Evolutionary conservation across 2,888 invertebrate species (phyloP), one percentile per base, ranked within the genome.

Genomic region (Parnassius mnemosyne): DNA sequence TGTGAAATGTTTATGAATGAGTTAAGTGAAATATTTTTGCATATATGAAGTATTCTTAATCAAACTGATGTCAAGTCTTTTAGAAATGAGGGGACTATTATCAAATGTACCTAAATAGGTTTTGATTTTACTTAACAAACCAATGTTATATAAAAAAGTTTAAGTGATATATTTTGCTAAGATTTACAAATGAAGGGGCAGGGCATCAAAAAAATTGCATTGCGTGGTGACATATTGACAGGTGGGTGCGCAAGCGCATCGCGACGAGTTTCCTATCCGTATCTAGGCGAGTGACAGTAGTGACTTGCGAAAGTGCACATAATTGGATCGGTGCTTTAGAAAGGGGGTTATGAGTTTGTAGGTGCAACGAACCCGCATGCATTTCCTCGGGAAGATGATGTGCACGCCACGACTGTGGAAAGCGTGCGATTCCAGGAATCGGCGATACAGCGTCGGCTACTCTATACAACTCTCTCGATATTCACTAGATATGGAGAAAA

Each of bases 311-410:
- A 92, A 92, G 92, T 92, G 89, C 90, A 91, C 88, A 91, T 90
- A 90, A 92, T 92, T 91, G 89, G 87, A 89, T 90, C 89, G 89
- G 83, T 81, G 89, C 91, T 89, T 89, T 89, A 87, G 90, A 90
- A 92, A 91, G 90, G 89, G 91, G 92, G 92, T 91, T 92, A 92
- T 87, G 91, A 89, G 91, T 89, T 89, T 89, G 90, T 85, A 83
- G 89, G 92, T 89, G 89, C 92, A 89, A 84, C 87, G 92, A 92
- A 90, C 92, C 85, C 85, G 81, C 79, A 72, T 86, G 86, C 87
- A 85, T 88, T 89, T 89, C 84, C 84, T 82, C 84, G 88, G 89
- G 89, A 89, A 87, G 89, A 89, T 85, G 88, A 83, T 81, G 83
- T 79, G 76, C 77, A 76, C 74, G 74, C 74, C 71, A 77, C 74